Evolutionary conservation across 2,113 vertebrate genomes (phyloP), one percentile per base, ranked within the genome.

Genomic region (Callospermophilus lateralis): DNA sequence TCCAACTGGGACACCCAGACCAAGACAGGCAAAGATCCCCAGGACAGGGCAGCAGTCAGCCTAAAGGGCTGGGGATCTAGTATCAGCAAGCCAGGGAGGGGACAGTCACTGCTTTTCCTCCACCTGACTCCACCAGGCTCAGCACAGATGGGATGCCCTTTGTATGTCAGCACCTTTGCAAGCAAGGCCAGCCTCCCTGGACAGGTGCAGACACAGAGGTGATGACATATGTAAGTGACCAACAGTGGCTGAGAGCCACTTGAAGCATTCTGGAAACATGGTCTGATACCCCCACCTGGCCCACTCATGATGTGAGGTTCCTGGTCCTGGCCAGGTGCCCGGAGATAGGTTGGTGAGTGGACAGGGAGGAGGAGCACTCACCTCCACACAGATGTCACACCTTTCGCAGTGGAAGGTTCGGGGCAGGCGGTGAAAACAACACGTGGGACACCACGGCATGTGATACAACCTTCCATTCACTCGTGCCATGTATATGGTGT

Each of bases 311-410:
- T 11, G 32, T 30, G 32, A n/a, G 26, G 17, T 20, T 78, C 32
- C 39, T 16, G 70, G 55, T 37, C 19, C 88, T 6, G 26, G 65
- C 8, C 68, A 70, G 67, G n/a, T 4, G 42, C 28, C 4, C 34
- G 61, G 51, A 0, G 11, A 19, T 0, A 1, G 51, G 19, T 26
- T 28, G 63, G 11, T 32, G 28, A 45, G 26, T 2, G 2, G 42
- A 7, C 80, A n/a, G 37, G 1, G 0, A 26, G 12, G 10, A 2
- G 3, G 61, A 80, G n/a, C 8, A 4, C 95, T 98, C 93, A 98
- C 98, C 97, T 98, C 96, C 84, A 97, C 78, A 6, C 95, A 97
- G 76, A 90, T 8, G 78, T 96, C 84, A 76, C 95, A 98, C 90
- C 61, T 74, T 8, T 68, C 34, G 39, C 88, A 97, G 81, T 85